Base-by-base conservation (phyloP, 2,797 vertebrate species). In the Trematomus bernacchii region DNA sequence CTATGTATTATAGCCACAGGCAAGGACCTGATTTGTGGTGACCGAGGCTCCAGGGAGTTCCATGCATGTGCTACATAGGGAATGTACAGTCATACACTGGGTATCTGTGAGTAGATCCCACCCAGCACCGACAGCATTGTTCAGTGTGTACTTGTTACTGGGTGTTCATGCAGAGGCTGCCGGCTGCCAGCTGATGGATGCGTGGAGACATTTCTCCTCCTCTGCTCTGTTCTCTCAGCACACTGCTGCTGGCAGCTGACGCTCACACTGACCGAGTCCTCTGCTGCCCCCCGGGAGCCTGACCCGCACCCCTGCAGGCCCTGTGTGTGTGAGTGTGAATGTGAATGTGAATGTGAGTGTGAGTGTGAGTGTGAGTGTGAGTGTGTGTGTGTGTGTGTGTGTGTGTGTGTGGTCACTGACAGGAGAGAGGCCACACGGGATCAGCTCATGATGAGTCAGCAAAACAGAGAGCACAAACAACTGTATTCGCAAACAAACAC, bases 231-330 rank as follows among this genome's bases (percentile, higher is more conserved):
- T 43, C 52, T 70, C 66, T 74, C 71, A 51, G 66, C 70, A 81
- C 42, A 87, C 46, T 53, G 75, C 77, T 65, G 57, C 66, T 55
- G 80, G 73, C 82, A 82, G 79, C 71, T 82, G 80, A 44, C 71
- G 68, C 59, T 76, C 78, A 70, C 53, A 13, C 63, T 54, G 21
- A 64, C 69, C 42, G 30, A 62, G 21, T 46, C 52, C 57, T 40
- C 51, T 46, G 66, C 30, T 43, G 40, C 13, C 68, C 60, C 33
- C 1, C 1, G 12, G 70, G 66, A 72, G 47, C 23, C 65, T 37
- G 48, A 50, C 63, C 68, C 53, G 3, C 44, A 54, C 59, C 30
- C 50, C 37, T 42, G 66, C 57, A 37, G 48, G 21, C 42, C 2
- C 42, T 30, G 53, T 19, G 54, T 48, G 30, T 46, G 27, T 59